Evolutionary conservation across 2,797 vertebrate species (phyloP).

Genomic region (Limosa lapponica): DNA sequence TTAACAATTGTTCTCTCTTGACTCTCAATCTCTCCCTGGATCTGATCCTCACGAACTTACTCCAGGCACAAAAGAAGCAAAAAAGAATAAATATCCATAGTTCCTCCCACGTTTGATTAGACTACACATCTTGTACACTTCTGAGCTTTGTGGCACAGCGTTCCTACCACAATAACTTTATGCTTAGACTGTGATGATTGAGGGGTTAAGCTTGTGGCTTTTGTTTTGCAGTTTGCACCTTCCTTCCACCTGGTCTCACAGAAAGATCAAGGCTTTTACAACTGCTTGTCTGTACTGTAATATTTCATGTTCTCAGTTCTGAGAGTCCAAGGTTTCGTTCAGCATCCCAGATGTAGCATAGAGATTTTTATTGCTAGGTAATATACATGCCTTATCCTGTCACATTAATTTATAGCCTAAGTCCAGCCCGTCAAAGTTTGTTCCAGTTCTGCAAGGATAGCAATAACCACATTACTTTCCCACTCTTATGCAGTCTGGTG

Average conservation of each 20-base stretch:
- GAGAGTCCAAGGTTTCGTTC: not conserved
- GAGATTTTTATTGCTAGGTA: not conserved
- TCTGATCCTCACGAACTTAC: not conserved
- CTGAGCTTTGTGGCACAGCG: not conserved
- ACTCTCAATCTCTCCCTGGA: not conserved
- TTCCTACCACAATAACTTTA: not conserved
- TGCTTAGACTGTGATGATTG: not conserved
- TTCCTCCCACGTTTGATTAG: not conserved
- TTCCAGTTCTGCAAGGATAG: not conserved
- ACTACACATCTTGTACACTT: not conserved
- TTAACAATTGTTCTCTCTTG: not conserved
- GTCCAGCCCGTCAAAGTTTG: not conserved
- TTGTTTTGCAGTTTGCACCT: not conserved
- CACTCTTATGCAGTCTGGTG: not conserved
- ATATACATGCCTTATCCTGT: not conserved
- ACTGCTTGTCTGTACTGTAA: not conserved
- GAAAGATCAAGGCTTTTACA: conserved; percentile 15
- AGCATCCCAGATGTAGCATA: not conserved
- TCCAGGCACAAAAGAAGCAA: conserved; percentile 1
- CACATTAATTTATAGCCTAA: not conserved
- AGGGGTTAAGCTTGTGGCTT: not conserved
- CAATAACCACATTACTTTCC: not conserved
- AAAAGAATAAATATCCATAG: not conserved
- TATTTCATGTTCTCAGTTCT: not conserved
- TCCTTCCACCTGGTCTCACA: not conserved